phyloP scores from a whole-genome alignment of 1,140 invertebrate species.

The Mercenaria mercenaria region DNA sequence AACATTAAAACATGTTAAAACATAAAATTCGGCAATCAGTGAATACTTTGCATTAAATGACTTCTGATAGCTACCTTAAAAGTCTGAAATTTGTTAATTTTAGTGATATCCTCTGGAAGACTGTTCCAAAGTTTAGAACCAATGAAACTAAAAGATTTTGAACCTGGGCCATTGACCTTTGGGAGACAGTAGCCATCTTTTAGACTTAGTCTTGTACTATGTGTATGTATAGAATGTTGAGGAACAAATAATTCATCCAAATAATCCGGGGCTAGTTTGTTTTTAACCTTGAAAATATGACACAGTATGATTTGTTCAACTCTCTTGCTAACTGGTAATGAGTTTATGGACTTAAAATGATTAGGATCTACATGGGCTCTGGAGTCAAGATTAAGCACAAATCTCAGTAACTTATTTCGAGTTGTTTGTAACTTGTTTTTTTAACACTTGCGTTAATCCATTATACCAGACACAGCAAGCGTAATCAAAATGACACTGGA shows the following conservation, averaged over 20 bases:
- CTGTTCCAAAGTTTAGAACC: slow-evolving; percentile 25
- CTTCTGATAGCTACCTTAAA: slow-evolving; percentile 1
- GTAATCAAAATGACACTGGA: slow-evolving; percentile 50
- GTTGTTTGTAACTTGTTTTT: slow-evolving; percentile 25
- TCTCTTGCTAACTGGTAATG: neutral
- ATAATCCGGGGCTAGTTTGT: neutral
- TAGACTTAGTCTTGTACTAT: slow-evolving; percentile 19
- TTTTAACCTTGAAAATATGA: slow-evolving; percentile 46
- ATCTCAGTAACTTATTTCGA: slow-evolving; percentile 33
- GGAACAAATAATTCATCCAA: slow-evolving; percentile 15
- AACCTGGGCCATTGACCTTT: slow-evolving; percentile 9
- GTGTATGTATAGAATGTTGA: slow-evolving; percentile 21
- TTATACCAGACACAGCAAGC: slow-evolving; percentile 47
- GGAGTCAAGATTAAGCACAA: slow-evolving; percentile 42
- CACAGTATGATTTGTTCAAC: slow-evolving; percentile 38
- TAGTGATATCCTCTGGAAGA: neutral
- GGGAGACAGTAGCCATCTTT: neutral
- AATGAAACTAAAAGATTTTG: slow-evolving; percentile 7
- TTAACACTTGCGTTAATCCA: neutral
- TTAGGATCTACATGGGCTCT: neutral
- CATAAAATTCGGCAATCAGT: too few species aligned
- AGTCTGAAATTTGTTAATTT: neutral
- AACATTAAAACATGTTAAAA: too few species aligned
- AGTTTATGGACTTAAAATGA: slow-evolving; percentile 14
- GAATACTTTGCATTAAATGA: too few species aligned